Evolutionary conservation across 2,888 invertebrate genomes (phyloP).

Genomic region (Operophtera brumata): DNA sequence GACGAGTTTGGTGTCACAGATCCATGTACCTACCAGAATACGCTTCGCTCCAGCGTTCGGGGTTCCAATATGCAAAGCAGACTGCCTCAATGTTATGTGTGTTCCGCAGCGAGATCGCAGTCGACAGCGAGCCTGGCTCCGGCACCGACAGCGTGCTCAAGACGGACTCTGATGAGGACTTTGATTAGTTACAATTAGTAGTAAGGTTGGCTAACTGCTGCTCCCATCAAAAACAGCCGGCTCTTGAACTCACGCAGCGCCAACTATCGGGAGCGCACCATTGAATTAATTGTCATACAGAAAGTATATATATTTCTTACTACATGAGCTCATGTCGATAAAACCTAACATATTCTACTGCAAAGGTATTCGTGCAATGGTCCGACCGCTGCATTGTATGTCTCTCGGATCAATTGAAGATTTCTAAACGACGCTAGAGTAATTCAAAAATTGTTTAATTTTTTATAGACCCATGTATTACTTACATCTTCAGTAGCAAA

Average conservation of each 20-base stretch:
- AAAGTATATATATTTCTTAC: too few relatives aligned
- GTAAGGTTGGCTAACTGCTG: constrained; percentile 44
- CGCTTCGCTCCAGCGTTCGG: too few relatives aligned
- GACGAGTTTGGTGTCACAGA: too few relatives aligned
- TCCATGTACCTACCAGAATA: too few relatives aligned
- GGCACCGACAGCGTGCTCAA: constrained; percentile 75
- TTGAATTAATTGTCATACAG: constrained; percentile 11
- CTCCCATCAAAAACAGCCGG: constrained; percentile 35
- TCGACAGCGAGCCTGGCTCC: constrained; percentile 72
- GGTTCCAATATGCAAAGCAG: constrained; percentile 4
- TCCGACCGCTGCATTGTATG: constrained; percentile 2
- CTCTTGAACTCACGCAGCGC: constrained; percentile 21
- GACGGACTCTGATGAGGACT: constrained; percentile 77
- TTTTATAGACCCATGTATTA: neutral
- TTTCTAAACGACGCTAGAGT: neutral
- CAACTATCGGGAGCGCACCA: neutral
- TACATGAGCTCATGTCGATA: constrained; percentile 8
- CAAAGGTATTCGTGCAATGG: constrained; percentile 3
- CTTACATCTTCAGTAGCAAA: neutral
- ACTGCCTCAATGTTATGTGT: constrained; percentile 10
- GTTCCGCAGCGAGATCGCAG: constrained; percentile 59
- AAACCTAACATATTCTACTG: constrained; percentile 13
- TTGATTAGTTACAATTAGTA: constrained; percentile 52
- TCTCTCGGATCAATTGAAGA: neutral
- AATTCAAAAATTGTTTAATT: neutral